phyloP scores from a whole-genome alignment of 2,888 invertebrate species.

The Exocentrus adspersus region DNA sequence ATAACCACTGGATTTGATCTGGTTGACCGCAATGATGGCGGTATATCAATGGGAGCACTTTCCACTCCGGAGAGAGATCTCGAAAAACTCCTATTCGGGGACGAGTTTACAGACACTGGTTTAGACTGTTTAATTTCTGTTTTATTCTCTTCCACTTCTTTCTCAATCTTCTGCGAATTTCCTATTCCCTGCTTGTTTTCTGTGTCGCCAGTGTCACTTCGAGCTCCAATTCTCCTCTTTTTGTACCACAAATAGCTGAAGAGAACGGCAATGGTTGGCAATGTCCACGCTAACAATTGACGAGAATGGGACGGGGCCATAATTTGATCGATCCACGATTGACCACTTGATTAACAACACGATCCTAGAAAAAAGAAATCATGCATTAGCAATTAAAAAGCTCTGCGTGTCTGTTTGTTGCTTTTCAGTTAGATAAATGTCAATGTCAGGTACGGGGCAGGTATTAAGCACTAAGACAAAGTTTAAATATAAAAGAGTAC shows the following conservation, averaged over 20 bases:
- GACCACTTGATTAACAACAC: slow-evolving; percentile 66
- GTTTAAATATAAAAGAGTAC: too few relatives aligned
- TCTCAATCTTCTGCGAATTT: slow-evolving; percentile 31
- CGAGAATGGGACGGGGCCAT: slow-evolving; percentile 78
- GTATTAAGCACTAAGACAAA: too few relatives aligned
- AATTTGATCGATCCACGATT: slow-evolving; percentile 76
- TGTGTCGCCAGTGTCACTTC: slow-evolving; percentile 79
- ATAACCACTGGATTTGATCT: slow-evolving; percentile 69
- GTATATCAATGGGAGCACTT: slow-evolving; percentile 75
- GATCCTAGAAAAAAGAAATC: slow-evolving; percentile 57
- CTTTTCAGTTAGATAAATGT: not conserved
- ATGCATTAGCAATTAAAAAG: too few relatives aligned
- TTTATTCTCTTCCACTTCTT: slow-evolving; percentile 66
- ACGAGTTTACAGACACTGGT: not conserved
- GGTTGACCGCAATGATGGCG: slow-evolving; percentile 55
- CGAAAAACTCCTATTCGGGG: slow-evolving; percentile 12
- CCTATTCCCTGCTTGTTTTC: slow-evolving; percentile 32
- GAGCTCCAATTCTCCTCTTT: slow-evolving; percentile 78
- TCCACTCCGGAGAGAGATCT: slow-evolving; percentile 68
- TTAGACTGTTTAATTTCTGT: slow-evolving; percentile 20
- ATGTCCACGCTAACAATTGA: slow-evolving; percentile 80
- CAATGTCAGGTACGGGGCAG: slow-evolving; percentile 4
- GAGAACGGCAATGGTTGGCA: slow-evolving; percentile 82
- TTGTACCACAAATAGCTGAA: slow-evolving; percentile 86
- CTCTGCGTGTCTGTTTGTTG: not conserved